A percentile compares a stretch with the other conserved stretches of the same genome.
Evolutionary conservation across 2,888 invertebrate species (phyloP).

Genomic region (Sarcophaga subvicina): DNA sequence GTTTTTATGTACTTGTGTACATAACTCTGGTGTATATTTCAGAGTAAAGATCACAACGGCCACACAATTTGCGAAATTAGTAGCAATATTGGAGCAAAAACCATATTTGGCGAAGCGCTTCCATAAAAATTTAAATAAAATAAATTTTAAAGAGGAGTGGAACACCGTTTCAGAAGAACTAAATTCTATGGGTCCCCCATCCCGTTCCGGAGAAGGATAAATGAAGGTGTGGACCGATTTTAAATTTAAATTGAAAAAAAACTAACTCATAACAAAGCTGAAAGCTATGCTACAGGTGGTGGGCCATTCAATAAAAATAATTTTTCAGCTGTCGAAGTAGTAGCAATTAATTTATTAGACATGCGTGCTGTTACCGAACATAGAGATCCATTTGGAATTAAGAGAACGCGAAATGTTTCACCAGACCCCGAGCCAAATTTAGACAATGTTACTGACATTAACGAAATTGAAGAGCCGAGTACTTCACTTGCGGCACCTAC

Average conservation of each 20-base stretch:
- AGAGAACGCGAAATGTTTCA: background rate
- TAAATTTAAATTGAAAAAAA: background rate
- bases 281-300: slow-evolving; percentile 6
- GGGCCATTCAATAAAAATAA: background rate
- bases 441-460: background rate
- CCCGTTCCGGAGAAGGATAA: too few relatives aligned
- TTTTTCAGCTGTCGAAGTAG: slow-evolving; percentile 7
- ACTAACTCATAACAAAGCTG: background rate
- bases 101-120: background rate
- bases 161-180: slow-evolving; percentile 12
- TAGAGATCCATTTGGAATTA: slow-evolving; percentile 34
- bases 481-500: too few relatives aligned
- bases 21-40: background rate
- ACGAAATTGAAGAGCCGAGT: too few relatives aligned
- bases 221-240: too few relatives aligned
- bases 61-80: slow-evolving; percentile 14
- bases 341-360: slow-evolving; percentile 26
- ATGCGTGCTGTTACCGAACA: slow-evolving; percentile 8
- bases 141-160: background rate
- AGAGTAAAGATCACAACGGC: slow-evolving; percentile 5
- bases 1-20: too few relatives aligned
- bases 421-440: slow-evolving; percentile 18
- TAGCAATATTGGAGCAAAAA: slow-evolving; percentile 28
- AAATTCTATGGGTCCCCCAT: too few relatives aligned
- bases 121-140: too few relatives aligned